Base-by-base conservation (phyloP, 2,113 vertebrate genomes). In the Malurus cyaneus region DNA sequence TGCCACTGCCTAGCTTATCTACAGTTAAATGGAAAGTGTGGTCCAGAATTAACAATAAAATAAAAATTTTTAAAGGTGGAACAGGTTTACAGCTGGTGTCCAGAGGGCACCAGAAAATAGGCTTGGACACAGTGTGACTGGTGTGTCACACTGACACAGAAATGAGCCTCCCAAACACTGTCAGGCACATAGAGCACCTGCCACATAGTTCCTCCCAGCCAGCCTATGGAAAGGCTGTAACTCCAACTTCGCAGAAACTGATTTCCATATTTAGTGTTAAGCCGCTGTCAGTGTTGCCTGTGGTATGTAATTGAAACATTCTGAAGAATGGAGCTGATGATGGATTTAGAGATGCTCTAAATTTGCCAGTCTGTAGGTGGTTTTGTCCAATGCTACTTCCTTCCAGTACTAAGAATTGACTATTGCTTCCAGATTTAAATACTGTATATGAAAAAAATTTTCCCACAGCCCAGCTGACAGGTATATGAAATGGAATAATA, bases 401-500 rank as follows among this genome's bases (percentile, higher is more conserved):
- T 86, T 69, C 80, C 73, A 82, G 57, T 82, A 80, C 72, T 86
- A 94, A 79, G 54, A 85, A 78, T 26, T 65, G 66, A 79, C 77
- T 95, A 49, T 39, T 94, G 65, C 88, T 92, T 86, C 89, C 88
- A 93, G 77, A 95, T 93, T 96, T 91, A 96, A 95, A 92, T 49
- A 83, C 9, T 66, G 29, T 36, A 7, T 73, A 71, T 46, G 85
- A 92, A 94, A 84, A 94, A 93, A 83, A 46, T 61, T 69, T 81
- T 95, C 89, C 86, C 93, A 72, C 54, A 61, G 62, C 74, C 88
- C 65, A 92, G 77, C 65, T 88, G 91, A 92, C 89, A 97, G 88
- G 92, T 89, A 93, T 94, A 84, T 89, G 66, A 93, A 95, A 92
- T 82, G 11, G 92, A 95, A 89, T 89, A 94, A 96, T 94, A 94